Evolutionary conservation across 2,888 invertebrate genomes (phyloP).

Genomic region (Ormyrus labotus): DNA sequence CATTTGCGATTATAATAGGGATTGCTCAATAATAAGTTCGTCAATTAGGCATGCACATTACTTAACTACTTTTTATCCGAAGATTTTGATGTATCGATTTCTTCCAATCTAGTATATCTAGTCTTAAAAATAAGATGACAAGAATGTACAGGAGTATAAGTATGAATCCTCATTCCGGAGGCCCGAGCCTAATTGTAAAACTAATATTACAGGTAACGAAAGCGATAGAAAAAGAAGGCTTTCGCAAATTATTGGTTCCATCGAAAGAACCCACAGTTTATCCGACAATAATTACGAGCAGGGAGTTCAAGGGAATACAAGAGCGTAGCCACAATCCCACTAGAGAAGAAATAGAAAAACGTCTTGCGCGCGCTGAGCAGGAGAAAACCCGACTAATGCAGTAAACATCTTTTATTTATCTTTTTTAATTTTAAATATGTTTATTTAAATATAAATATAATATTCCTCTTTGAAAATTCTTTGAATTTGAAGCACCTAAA

Average conservation of each 20-base stretch:
- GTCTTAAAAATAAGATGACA: background rate
- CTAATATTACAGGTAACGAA: conserved; percentile 26
- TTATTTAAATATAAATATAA: conserved; percentile 1
- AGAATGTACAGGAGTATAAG: background rate
- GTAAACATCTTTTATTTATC: conserved; percentile 23
- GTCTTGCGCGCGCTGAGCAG: conserved; percentile 58
- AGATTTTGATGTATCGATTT: background rate
- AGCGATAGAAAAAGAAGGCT: conserved; percentile 40
- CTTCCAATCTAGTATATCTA: background rate
- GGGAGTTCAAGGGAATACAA: conserved; percentile 77
- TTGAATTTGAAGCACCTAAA: too few relatives aligned
- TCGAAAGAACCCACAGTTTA: conserved; percentile 77
- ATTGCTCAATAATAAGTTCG: too few relatives aligned
- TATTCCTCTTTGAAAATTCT: background rate
- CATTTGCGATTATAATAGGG: too few relatives aligned
- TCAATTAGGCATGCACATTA: too few relatives aligned
- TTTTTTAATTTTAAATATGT: background rate
- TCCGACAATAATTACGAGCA: conserved; percentile 79
- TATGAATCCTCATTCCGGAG: background rate
- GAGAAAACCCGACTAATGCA: conserved; percentile 63
- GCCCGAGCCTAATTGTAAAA: background rate
- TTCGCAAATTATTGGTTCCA: conserved; percentile 74
- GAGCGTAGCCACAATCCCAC: conserved; percentile 60
- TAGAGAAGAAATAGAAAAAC: conserved; percentile 62
- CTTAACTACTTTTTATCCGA: background rate